Percentiles rank a stretch among this genome's conserved stretches.
Conservation (phyloP, 2,888 invertebrate genomes). For the Habrosyne pyritoides region DNA sequence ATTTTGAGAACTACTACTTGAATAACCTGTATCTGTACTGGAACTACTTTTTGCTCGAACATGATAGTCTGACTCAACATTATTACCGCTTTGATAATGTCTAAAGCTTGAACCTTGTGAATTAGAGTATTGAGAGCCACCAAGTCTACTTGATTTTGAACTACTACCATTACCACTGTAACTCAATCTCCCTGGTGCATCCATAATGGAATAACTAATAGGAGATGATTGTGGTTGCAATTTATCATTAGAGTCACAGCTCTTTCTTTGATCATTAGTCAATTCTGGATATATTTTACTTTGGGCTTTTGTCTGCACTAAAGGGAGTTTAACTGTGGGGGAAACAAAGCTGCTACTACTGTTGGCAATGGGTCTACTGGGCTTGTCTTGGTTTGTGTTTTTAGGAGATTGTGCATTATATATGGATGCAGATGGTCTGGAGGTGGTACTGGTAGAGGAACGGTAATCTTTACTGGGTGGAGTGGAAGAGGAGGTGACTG, state of each 20-base stretch:
- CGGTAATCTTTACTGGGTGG: constrained; percentile 86
- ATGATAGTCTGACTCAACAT: constrained; percentile 85
- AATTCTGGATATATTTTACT: constrained; percentile 90
- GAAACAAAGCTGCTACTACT: constrained; percentile 80
- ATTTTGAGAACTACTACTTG: constrained; percentile 85
- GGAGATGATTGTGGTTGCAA: constrained; percentile 86
- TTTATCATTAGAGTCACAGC: constrained; percentile 81
- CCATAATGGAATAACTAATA: constrained; percentile 90
- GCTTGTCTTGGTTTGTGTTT: constrained; percentile 65
- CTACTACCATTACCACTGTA: constrained; percentile 82
- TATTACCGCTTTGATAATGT: constrained; percentile 85
- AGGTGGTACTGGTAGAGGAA: constrained; percentile 79
- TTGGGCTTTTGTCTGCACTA: constrained; percentile 90
- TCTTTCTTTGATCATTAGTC: constrained; percentile 78
- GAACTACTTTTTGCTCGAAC: constrained; percentile 85
- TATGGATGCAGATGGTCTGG: constrained; percentile 73
- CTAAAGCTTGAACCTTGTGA: constrained; percentile 83
- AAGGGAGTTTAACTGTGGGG: constrained; percentile 78
- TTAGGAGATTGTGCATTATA: constrained; percentile 75
- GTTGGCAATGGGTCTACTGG: constrained; percentile 57
- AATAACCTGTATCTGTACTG: constrained; percentile 85
- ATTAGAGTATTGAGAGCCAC: constrained; percentile 78
- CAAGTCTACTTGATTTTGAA: constrained; percentile 76
- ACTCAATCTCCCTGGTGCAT: constrained; percentile 85
- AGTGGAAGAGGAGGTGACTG: constrained; percentile 76